Evolutionary conservation across 1,140 invertebrate genomes (phyloP), one percentile per base, ranked within the genome.

Genomic region (Drosophila nasuta): DNA sequence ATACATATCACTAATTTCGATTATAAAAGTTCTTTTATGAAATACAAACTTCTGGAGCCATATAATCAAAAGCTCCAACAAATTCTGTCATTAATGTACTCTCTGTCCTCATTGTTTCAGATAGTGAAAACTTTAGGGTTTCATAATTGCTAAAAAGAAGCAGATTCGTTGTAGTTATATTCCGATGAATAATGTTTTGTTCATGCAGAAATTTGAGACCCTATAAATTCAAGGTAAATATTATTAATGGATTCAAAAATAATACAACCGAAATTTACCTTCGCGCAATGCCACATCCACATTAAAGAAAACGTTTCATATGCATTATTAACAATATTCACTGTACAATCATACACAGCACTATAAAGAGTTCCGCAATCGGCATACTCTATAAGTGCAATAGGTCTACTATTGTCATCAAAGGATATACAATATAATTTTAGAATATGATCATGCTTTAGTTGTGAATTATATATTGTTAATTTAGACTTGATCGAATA

Each of bases 301-400:
- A n/a, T n/a, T n/a, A n/a, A n/a, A n/a, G n/a, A n/a, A n/a, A n/a
- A n/a, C n/a, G n/a, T n/a, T n/a, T n/a, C n/a, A n/a, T n/a, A n/a
- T n/a, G n/a, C n/a, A n/a, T n/a, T n/a, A n/a, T n/a, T n/a, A n/a
- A n/a, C n/a, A n/a, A n/a, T n/a, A n/a, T 43, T 4, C 1, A n/a
- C 1, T n/a, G n/a, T n/a, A n/a, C n/a, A n/a, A n/a, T n/a, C 41
- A 43, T 43, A n/a, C 3, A 43, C 11, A n/a, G 2, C n/a, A 43
- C 7, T 43, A 7, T 43, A 3, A 0, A 43, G 41, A 4, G n/a
- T 13, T 43, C 41, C 41, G n/a, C 41, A 43, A n/a, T 43, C 41
- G 1, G 41, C 41, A 43, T 56, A 63, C 13, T 63, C 59, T 8
- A 63, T n/a, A 1, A 63, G 17, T 58, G 13, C 1, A 6, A 58